A percentile compares a stretch with the other conserved stretches of the same genome.
Evolutionary conservation across 1,140 invertebrate species (phyloP).

Genomic region (Drosophila tristis): DNA sequence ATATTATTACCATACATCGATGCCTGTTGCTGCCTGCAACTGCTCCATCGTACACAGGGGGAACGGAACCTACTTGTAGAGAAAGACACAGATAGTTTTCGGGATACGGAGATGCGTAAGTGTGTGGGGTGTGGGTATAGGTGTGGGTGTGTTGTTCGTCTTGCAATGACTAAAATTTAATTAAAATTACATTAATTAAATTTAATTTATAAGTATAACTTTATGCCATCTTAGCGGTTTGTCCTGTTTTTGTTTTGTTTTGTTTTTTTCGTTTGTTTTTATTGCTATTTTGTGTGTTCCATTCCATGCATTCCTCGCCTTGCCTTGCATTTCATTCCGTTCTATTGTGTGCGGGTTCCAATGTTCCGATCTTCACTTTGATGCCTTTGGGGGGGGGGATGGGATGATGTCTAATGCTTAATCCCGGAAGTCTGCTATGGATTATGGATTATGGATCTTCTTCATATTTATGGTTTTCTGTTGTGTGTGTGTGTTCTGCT

Average conservation of each 20-base stretch:
- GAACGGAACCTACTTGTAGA: no score
- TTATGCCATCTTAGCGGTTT: slow-evolving; percentile 67
- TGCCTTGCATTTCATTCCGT: no score
- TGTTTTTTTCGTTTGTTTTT: slow-evolving; percentile 6
- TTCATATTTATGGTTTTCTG: no score
- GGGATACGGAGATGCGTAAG: background rate
- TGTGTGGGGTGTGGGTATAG: background rate
- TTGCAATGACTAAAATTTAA: slow-evolving; percentile 65
- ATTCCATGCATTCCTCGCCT: background rate
- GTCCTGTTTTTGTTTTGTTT: slow-evolving; percentile 38
- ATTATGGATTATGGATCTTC: no score
- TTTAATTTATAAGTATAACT: slow-evolving; percentile 64
- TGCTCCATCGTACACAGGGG: background rate
- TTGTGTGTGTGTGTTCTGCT: no score
- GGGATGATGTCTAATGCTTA: no score
- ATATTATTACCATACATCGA: background rate
- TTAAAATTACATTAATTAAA: slow-evolving; percentile 67
- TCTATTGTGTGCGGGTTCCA: no score
- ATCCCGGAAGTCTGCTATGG: no score
- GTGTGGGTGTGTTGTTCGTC: slow-evolving; percentile 15
- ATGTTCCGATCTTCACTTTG: no score
- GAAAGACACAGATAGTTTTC: background rate
- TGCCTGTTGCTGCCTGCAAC: slow-evolving; percentile 1
- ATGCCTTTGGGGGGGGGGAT: no score
- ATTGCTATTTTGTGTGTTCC: slow-evolving; percentile 7